A percentile compares a stretch with the other conserved stretches of the same genome.
These are phyloP conservation scores for Echeneis naucrates DNA, from an alignment of 2,797 vertebrate genomes.

Conservation along the genomic window DNA sequence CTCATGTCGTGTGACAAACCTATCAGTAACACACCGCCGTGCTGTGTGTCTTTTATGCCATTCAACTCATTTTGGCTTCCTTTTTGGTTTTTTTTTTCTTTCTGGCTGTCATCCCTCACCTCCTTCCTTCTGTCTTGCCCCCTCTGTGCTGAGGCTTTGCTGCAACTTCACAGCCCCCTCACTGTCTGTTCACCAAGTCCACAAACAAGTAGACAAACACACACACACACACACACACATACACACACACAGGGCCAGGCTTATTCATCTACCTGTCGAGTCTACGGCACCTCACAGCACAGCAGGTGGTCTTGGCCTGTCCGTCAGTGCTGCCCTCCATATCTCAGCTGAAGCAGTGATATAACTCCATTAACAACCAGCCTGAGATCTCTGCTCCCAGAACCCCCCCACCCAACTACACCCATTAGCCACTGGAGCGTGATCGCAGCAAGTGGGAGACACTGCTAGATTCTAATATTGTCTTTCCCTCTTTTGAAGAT, in stretches of 20 bases:
- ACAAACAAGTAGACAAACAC: slow-evolving; percentile 15
- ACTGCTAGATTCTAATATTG: neutral
- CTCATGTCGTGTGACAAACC: slow-evolving; percentile 32
- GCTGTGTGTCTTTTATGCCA: slow-evolving; percentile 40
- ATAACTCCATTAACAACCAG: slow-evolving; percentile 55
- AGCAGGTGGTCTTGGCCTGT: slow-evolving; percentile 63
- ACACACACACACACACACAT: slow-evolving; percentile 36
- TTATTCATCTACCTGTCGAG: slow-evolving; percentile 34
- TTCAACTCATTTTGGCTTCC: slow-evolving; percentile 36
- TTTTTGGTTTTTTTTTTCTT: slow-evolving; percentile 38
- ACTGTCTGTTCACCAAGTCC: slow-evolving; percentile 66
- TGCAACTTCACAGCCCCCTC: slow-evolving; percentile 73
- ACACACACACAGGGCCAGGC: slow-evolving; percentile 14
- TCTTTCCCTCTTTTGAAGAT: neutral
- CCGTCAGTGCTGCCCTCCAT: slow-evolving; percentile 59
- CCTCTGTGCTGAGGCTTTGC: slow-evolving; percentile 33
- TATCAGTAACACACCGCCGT: slow-evolving; percentile 32
- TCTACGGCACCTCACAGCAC: slow-evolving; percentile 57
- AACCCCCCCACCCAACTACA: neutral
- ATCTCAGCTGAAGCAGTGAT: no score
- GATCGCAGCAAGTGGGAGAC: slow-evolving; percentile 66
- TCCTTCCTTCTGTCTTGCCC: slow-evolving; percentile 29
- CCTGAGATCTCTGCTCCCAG: slow-evolving; percentile 37
- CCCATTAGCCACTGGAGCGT: slow-evolving; percentile 42
- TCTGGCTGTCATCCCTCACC: slow-evolving; percentile 22